A percentile compares a stretch with the other conserved stretches of the same genome.
Evolutionary conservation across 2,797 vertebrate genomes (phyloP).

Genomic region (Vireo griseus): DNA sequence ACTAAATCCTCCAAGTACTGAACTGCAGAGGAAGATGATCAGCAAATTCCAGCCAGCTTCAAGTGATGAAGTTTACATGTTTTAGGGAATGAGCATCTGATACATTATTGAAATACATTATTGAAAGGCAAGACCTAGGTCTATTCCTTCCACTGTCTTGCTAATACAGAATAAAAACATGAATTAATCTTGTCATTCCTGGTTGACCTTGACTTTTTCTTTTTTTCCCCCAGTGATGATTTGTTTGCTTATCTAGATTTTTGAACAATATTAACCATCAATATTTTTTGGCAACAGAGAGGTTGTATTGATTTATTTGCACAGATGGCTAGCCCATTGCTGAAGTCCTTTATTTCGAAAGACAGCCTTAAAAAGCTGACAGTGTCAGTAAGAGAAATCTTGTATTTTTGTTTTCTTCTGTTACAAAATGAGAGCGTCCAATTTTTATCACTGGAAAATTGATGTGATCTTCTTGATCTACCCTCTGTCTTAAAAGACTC

Average conservation of each 20-base stretch:
- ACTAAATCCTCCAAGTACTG: background rate
- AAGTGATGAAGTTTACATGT: background rate
- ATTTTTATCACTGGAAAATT: background rate
- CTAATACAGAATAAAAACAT: background rate
- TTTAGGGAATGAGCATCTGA: background rate
- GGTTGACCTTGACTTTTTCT: background rate
- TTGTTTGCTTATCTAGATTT: background rate
- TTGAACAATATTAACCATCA: background rate
- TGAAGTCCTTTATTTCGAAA: background rate
- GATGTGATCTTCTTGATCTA: background rate
- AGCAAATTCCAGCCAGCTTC: background rate
- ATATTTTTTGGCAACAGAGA: background rate
- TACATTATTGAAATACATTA: background rate
- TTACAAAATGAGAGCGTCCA: fast-evolving
- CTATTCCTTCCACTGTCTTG: background rate
- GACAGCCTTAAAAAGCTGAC: background rate
- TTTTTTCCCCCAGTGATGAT: background rate
- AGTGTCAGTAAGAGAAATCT: background rate
- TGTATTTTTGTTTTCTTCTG: background rate
- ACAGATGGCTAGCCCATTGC: background rate
- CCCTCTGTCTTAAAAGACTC: background rate
- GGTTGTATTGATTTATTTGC: background rate
- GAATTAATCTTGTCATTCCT: background rate
- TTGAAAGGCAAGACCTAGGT: background rate
- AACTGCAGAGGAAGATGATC: background rate